Base-by-base conservation (phyloP, 2,888 invertebrate genomes). In the Pterobdella sp. region DNA sequence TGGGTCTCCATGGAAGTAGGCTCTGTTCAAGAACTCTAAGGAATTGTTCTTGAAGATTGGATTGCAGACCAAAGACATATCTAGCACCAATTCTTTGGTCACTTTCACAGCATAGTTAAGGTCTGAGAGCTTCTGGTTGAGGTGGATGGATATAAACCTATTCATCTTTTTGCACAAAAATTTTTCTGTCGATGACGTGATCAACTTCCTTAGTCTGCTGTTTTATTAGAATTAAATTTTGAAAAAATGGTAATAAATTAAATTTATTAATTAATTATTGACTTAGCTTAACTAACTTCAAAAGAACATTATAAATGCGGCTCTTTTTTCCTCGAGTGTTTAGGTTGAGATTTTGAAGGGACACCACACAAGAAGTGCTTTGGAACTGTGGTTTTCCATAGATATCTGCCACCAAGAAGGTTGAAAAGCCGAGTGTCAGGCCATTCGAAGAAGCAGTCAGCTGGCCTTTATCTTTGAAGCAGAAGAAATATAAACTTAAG, bases 21-120 rank as follows among this genome's bases (percentile, higher is more conserved):
- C 60, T n/a, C 26, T 56, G 60, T 56, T 22, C n/a, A 56, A 26
- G 60, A 56, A 56, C n/a, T 56, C 60, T 18, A 56, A 26, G n/a
- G 4, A 56, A 3, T 56, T 26, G 4, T 22, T 4, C n/a, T 4
- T n/a, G 14, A 56, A n/a, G 14, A 18, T 56, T 22, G 60, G 60
- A n/a, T 56, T n/a, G 3, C 10, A 4, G 3, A 22, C 60, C 4
- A 56, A 26, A 56, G 60, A 56, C 18, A 26, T 18, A n/a, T 56
- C 60, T 26, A 56, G 26, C 4, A 56, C 14, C 7, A 56, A 26
- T 22, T 56, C 60, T 4, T 56, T 26, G 4, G 18, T 56, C 3
- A n/a, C 3, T 56, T 56, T 56, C n/a, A 22, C n/a, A 26, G 18
- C n/a, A 26, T 26, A 56, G 60, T 56, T 22, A 22, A 56, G 60